Evolutionary conservation across 2,797 vertebrate genomes (phyloP), one percentile per base, ranked within the genome.

Genomic region (Phaenicophaeus curvirostris): DNA sequence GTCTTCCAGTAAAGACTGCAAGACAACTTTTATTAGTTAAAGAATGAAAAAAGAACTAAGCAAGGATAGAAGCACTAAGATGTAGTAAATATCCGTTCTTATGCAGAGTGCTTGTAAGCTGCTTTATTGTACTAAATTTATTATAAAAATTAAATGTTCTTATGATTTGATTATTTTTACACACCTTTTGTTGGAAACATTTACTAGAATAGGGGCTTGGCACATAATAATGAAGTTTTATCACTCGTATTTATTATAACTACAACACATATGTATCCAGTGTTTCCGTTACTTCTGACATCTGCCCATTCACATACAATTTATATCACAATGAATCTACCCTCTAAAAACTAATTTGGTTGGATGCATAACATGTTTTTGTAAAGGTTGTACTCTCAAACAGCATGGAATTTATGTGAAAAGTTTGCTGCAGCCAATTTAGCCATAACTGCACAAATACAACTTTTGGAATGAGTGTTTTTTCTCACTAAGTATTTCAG

Each of bases 281-380:
- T 57, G 15, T 71, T 96, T 94, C 93, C 67, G 93, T 90, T 94
- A 89, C 33, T 85, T 87, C 51, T 85, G 55, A 83, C 57, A 87
- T 85, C 86, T 94, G 74, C 41, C 41, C 77, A 57, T 89, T 89
- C 59, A 95, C 59, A 67, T 57, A 80, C 13, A 85, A 68, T 54
- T 79, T 71, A 67, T 31, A 67, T 77, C 82, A 87, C 20, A 57
- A 33, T 87, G 75, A 74, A 65, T 31, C 28, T 71, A 37, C 20
- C 28, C 6, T 2, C 35, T 72, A 42, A 90, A 94, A 93, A 20
- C 24, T 78, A 23, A 16, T 73, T 94, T 66, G 16, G 20, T 67
- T 86, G 14, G 25, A 68, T 57, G 33, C 33, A 35, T 66, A 85
- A 90, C 94, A 79, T 8, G 15, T 59, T 65, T 86, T 63, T 58